phyloP scores from a whole-genome alignment of 2,113 vertebrate genomes.

The Sarotherodon lohbergeri region DNA sequence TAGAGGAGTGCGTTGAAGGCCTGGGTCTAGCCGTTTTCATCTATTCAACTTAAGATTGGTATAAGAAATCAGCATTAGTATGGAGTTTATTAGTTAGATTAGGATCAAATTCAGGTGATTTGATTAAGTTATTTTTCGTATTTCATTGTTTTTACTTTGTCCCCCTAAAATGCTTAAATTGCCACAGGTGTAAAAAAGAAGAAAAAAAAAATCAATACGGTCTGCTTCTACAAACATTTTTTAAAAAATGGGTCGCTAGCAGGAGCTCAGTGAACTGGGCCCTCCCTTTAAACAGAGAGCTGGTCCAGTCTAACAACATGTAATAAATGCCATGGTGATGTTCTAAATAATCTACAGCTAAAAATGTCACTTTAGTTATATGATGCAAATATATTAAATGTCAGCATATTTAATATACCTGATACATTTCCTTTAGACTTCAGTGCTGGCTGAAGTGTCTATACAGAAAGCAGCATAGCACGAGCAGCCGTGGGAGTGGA shows the following conservation, averaged over 20 bases:
- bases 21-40: accelerated
- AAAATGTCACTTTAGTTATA: background rate
- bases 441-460: conserved; percentile 45
- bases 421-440: background rate
- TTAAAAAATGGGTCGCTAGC: accelerated
- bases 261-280: background rate
- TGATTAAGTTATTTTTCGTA: background rate
- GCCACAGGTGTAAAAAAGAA: background rate
- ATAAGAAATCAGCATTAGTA: too few species aligned
- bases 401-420: background rate
- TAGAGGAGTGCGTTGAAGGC: background rate
- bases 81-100: background rate
- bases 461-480: background rate
- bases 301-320: background rate
- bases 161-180: background rate
- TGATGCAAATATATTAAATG: background rate
- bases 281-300: background rate
- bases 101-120: background rate
- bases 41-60: background rate
- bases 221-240: background rate
- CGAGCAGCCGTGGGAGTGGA: conserved; percentile 69
- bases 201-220: background rate
- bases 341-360: background rate
- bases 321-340: background rate
- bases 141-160: background rate